Percentiles rank a stretch among this genome's conserved stretches.
These are phyloP conservation scores for Equus przewalskii DNA, from an alignment of 2,113 vertebrate genomes.

Conservation along the genomic window DNA sequence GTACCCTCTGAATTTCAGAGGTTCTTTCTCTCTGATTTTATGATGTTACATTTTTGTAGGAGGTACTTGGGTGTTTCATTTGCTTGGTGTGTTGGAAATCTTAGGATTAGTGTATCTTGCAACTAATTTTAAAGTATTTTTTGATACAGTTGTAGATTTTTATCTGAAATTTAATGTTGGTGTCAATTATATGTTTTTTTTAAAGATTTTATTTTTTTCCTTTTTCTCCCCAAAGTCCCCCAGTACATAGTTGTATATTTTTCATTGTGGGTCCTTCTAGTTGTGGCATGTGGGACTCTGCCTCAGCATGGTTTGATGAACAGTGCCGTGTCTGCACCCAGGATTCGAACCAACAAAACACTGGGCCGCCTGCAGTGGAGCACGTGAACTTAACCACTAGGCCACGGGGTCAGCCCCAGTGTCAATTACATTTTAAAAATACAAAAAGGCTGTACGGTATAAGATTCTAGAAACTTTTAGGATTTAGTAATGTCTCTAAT, in stretches of 20 bases:
- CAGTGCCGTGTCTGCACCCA: no score
- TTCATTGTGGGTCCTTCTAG: no score
- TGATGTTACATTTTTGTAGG: neutral
- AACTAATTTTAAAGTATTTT: constrained; percentile 47
- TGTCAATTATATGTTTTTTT: neutral
- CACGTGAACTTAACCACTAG: no score
- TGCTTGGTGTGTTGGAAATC: neutral
- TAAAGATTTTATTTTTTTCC: no score
- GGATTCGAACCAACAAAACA: no score
- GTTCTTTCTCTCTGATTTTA: neutral
- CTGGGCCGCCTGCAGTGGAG: no score
- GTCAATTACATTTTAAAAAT: neutral
- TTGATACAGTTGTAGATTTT: neutral
- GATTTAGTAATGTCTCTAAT: neutral
- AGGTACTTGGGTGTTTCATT: neutral
- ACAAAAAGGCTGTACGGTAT: neutral
- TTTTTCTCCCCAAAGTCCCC: no score
- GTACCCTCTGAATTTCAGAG: neutral
- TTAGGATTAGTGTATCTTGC: neutral
- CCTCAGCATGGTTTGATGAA: no score
- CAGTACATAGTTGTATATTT: no score
- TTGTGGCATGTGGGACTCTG: no score
- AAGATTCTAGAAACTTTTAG: neutral
- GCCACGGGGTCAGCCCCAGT: neutral
- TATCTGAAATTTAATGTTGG: neutral